Evolutionary conservation across 2,113 vertebrate species (phyloP).

Genomic region (Spermophilus dauricus): DNA sequence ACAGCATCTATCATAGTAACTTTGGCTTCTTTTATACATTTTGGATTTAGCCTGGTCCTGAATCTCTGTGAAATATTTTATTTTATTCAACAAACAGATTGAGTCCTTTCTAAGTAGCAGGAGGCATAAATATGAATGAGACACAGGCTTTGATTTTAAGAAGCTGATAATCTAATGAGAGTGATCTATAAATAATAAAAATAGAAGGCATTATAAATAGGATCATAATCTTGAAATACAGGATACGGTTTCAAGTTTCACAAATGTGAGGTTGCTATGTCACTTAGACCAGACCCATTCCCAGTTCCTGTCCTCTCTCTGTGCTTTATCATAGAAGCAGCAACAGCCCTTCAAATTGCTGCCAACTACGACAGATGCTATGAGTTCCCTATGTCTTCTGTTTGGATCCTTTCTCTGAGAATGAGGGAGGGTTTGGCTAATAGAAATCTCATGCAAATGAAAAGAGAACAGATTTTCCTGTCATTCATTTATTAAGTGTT

Average conservation of each 20-base stretch:
- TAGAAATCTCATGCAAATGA: slow-evolving; percentile 33
- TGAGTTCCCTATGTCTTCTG: slow-evolving; percentile 20
- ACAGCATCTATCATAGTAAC: neutral
- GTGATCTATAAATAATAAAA: neutral
- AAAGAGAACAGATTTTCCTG: slow-evolving; percentile 54
- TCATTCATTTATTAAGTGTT: neutral
- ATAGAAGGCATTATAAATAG: neutral
- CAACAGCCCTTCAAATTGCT: neutral
- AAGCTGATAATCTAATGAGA: slow-evolving; percentile 3
- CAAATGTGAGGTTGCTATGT: neutral
- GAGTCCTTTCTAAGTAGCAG: neutral
- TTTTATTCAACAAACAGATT: neutral
- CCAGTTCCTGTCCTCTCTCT: neutral
- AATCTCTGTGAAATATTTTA: neutral
- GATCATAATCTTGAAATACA: neutral
- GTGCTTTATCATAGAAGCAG: neutral
- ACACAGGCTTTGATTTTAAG: slow-evolving; percentile 15
- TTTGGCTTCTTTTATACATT: slow-evolving; percentile 42
- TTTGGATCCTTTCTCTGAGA: slow-evolving; percentile 62
- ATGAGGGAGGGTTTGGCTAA: neutral
- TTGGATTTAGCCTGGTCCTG: neutral
- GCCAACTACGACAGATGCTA: slow-evolving; percentile 22
- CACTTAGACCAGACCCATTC: neutral
- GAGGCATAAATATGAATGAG: neutral
- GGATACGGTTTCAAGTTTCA: neutral